A percentile compares a stretch with the other conserved stretches of the same genome.
These are phyloP conservation scores for Enteromius unitaeniatus DNA, from an alignment of 2,797 vertebrate species.

Conservation along the genomic window DNA sequence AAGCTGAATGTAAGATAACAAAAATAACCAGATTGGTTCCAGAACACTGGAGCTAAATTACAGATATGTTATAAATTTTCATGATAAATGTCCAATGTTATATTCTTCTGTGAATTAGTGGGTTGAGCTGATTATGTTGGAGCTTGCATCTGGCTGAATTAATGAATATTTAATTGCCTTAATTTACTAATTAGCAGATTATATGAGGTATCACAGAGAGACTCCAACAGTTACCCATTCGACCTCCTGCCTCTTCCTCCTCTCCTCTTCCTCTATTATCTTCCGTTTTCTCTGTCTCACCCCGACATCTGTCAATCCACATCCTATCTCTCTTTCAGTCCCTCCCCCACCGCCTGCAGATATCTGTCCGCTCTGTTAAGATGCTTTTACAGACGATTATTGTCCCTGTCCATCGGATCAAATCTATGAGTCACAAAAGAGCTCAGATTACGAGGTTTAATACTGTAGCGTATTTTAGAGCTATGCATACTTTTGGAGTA, in stretches of 20 bases:
- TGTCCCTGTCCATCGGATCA: constrained; percentile 68
- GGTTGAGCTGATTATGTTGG: constrained; percentile 55
- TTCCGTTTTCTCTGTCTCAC: not conserved
- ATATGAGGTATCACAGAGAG: constrained; percentile 65
- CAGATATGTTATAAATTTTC: not conserved
- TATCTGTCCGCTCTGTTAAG: constrained; percentile 76
- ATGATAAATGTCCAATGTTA: constrained; percentile 10
- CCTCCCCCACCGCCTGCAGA: constrained; percentile 73
- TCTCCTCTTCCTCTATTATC: constrained; percentile 5
- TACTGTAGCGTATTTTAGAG: not conserved
- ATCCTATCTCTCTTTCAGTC: not conserved
- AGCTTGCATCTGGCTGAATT: constrained; percentile 66
- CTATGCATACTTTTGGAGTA: not conserved
- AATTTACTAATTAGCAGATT: constrained; percentile 69
- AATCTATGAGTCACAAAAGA: constrained; percentile 70
- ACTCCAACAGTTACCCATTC: constrained; percentile 47
- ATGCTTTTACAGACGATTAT: constrained; percentile 77
- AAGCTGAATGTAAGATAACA: not conserved
- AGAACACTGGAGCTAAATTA: not conserved
- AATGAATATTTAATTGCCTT: constrained; percentile 75
- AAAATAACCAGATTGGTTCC: not conserved
- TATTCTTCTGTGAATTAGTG: not conserved
- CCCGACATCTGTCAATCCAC: not conserved
- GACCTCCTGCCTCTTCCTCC: constrained; percentile 27
- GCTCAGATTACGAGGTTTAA: constrained; percentile 8